phyloP scores from a whole-genome alignment of 2,113 vertebrate species.

The Barnardius zonarius region DNA sequence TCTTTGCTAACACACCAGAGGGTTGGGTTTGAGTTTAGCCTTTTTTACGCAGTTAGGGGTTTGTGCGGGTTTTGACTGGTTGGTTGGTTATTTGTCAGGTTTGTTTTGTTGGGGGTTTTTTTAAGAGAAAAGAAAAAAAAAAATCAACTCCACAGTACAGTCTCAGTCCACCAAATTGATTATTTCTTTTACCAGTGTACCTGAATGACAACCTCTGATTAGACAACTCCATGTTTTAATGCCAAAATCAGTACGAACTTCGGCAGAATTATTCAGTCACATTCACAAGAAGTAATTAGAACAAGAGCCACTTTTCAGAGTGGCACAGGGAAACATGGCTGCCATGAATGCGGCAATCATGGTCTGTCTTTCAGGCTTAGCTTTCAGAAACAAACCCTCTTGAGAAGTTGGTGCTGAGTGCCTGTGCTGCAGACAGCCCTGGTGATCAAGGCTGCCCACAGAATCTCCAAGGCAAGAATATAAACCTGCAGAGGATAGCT shows the following conservation, averaged over 20 bases:
- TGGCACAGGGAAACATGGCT: background rate
- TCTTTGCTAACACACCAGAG: background rate
- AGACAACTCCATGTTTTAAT: background rate
- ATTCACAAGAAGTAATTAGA: background rate
- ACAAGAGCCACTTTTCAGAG: background rate
- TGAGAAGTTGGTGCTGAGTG: background rate
- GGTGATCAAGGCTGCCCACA: background rate
- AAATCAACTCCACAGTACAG: background rate
- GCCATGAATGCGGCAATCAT: background rate
- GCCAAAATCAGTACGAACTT: background rate
- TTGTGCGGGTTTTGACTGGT: background rate
- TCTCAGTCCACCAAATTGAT: background rate
- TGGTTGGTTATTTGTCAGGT: background rate
- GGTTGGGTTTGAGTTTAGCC: background rate
- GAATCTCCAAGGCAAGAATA: background rate
- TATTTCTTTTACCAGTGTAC: background rate
- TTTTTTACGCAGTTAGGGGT: background rate
- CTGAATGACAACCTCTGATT: background rate
- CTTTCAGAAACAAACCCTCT: background rate
- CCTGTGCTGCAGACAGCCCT: background rate
- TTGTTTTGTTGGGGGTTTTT: fast-evolving
- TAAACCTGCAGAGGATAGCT: background rate
- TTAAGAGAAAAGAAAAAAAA: background rate
- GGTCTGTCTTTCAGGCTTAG: background rate
- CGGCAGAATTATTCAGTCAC: background rate